Percentiles rank a stretch among this genome's conserved stretches.
These are phyloP conservation scores for Yoshiicerus persimilis DNA, from an alignment of 1,140 invertebrate species.

Conservation along the genomic window DNA sequence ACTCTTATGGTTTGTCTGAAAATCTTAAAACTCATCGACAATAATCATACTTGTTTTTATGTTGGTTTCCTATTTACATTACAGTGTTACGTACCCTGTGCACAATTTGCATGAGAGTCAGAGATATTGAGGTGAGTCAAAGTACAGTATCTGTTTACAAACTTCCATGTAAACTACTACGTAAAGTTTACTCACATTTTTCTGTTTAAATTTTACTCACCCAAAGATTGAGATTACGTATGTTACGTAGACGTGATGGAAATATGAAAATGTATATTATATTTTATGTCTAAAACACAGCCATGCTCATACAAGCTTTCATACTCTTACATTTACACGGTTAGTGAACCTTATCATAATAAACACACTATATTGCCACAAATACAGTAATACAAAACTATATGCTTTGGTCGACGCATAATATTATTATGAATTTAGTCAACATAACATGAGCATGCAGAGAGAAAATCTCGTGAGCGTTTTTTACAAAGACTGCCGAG, in stretches of 20 bases:
- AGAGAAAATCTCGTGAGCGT: not conserved
- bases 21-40: not conserved
- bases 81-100: no score
- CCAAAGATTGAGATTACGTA: not conserved
- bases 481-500: not conserved
- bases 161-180: not conserved
- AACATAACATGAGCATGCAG: not conserved
- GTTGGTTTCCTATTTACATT: not conserved
- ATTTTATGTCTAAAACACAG: not conserved
- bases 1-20: not conserved
- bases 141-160: not conserved
- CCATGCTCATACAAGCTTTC: not conserved
- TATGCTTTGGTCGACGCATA: no score
- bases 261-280: not conserved
- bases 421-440: not conserved
- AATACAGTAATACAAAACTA: not conserved
- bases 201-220: not conserved
- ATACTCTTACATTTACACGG: not conserved
- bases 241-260: not conserved
- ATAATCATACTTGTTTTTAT: not conserved
- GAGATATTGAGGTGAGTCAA: not conserved
- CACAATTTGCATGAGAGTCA: not conserved
- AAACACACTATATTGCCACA: not conserved
- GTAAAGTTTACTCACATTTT: not conserved
- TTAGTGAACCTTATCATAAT: slow-evolving; percentile 9